Evolutionary conservation across 1,140 invertebrate species (phyloP), one percentile per base, ranked within the genome.

Genomic region (Brachystomella parvula): DNA sequence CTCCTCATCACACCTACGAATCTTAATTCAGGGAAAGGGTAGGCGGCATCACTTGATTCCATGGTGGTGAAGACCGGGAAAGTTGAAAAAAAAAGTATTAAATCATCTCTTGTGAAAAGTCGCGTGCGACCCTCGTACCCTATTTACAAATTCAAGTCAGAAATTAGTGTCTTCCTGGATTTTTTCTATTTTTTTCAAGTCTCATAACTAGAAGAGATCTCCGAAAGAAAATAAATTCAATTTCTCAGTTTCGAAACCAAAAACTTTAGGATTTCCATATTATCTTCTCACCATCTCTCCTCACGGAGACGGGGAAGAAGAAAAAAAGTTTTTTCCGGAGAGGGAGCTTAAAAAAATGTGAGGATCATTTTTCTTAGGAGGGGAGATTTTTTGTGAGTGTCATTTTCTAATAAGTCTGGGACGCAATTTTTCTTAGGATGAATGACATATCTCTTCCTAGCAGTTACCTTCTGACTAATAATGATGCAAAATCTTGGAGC

Each of bases 81-180:
- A n/a, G n/a, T n/a, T n/a, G n/a, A n/a, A 44, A 53, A 24, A 24
- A 24, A 53, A 26, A 15, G 24, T 53, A 53, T 19, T 53, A 17
- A 53, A 6, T 9, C 49, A 17, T 26, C 21, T 6, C 49, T 24
- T 53, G 49, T 53, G 12, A 53, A 24, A 53, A 39, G 24, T 17
- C 3, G 9, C 21, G 49, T 53, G 49, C 9, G 24, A 53, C 12
- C n/a, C n/a, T n/a, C n/a, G n/a, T n/a, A n/a, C n/a, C 49, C 49
- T 26, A 53, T 53, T 53, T 53, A 53, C 49, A 53, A 53, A 53
- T 53, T 53, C 49, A 15, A 53, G 49, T 53, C 49, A 53, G 49
- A 53, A 53, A 53, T 53, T 53, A 53, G 49, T 53, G 49, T 53
- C 15, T 24, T 6, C 49, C n/a, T n/a, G n/a, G 49, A 9, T 19